A percentile compares a stretch with the other conserved stretches of the same genome.
phyloP scores from a whole-genome alignment of 2,113 vertebrate species.

The Thinocorus orbignyianus region DNA sequence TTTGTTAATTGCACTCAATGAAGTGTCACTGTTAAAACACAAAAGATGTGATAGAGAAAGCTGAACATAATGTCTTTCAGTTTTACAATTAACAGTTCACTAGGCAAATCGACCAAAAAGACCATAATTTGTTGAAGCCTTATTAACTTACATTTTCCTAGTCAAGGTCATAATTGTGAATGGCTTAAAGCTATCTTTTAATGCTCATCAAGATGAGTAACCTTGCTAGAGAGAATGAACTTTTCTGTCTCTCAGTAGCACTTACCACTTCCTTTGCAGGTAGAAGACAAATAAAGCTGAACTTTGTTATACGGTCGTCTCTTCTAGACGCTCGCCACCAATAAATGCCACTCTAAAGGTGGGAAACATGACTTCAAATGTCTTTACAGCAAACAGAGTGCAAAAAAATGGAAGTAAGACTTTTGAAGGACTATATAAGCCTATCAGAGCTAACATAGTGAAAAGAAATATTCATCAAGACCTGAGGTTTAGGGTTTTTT shows the following conservation, averaged over 20 bases:
- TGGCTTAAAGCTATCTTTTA: constrained; percentile 78
- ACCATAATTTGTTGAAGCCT: constrained; percentile 89
- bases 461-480: neutral
- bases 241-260: constrained; percentile 29
- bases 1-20: constrained; percentile 92
- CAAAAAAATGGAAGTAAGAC: neutral
- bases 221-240: constrained; percentile 70
- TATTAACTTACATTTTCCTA: constrained; percentile 88
- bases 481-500: neutral
- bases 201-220: constrained; percentile 73
- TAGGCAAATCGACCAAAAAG: constrained; percentile 87
- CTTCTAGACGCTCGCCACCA: neutral
- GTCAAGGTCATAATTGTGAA: constrained; percentile 86
- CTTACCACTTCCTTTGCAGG: constrained; percentile 31
- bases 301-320: neutral
- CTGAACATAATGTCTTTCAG: constrained; percentile 89
- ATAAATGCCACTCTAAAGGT: neutral
- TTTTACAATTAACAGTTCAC: constrained; percentile 92
- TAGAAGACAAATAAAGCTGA: constrained; percentile 62
- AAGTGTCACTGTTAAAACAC: constrained; percentile 92
- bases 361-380: neutral
- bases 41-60: constrained; percentile 88
- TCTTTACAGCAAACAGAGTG: neutral
- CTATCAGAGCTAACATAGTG: neutral
- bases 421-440: neutral